phyloP scores from a whole-genome alignment of 2,888 invertebrate species.

The Gymnoscelis rufifasciata region DNA sequence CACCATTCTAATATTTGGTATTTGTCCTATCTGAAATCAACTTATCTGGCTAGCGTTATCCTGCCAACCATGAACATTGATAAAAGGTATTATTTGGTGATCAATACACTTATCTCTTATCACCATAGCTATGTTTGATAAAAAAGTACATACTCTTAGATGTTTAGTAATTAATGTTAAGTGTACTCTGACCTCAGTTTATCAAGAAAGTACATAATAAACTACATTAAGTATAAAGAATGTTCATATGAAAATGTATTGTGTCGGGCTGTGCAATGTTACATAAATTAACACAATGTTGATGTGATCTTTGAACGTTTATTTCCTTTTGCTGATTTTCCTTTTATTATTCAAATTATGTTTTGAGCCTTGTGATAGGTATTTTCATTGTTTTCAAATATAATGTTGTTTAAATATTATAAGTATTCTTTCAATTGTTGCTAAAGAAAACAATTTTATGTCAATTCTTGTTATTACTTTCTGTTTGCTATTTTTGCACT shows the following conservation, averaged over 20 bases:
- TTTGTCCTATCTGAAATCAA: no score
- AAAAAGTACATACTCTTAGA: not conserved
- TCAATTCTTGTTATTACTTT: no score
- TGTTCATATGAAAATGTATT: not conserved
- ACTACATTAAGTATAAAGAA: no score
- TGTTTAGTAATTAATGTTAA: not conserved
- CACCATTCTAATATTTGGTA: no score
- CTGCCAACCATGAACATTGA: not conserved
- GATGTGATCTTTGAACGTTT: slow-evolving; percentile 8
- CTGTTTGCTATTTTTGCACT: no score
- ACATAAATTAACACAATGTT: slow-evolving; percentile 5
- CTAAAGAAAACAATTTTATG: no score
- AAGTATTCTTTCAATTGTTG: no score
- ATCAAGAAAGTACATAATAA: not conserved
- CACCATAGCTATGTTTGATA: not conserved
- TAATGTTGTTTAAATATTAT: no score
- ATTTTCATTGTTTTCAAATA: no score
- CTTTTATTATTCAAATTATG: slow-evolving; percentile 1
- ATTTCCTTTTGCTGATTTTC: not conserved
- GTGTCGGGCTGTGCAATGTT: not conserved
- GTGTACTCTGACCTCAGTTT: slow-evolving; percentile 13
- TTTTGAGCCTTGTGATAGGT: no score
- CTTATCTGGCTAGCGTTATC: not conserved
- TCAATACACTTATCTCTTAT: slow-evolving; percentile 1
- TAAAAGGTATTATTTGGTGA: slow-evolving; percentile 1